Percentiles rank a stretch among this genome's conserved stretches.
These are phyloP conservation scores for Metacarcinus magister DNA, from an alignment of 2,888 invertebrate genomes.

Conservation along the genomic window DNA sequence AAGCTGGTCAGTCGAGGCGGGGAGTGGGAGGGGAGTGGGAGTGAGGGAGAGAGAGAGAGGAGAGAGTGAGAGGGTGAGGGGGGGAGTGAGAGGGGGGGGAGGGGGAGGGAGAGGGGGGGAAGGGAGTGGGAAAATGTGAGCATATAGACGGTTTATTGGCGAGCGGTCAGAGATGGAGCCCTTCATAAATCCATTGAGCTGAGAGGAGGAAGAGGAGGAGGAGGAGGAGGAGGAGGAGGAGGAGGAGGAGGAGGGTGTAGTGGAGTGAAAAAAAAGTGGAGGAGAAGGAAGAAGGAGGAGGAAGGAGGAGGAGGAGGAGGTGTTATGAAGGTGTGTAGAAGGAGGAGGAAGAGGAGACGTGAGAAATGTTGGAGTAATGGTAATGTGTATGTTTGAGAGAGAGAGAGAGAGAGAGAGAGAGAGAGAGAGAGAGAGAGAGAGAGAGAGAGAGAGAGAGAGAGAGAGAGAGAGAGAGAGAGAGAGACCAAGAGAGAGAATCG, in stretches of 20 bases:
- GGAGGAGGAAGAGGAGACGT: not conserved
- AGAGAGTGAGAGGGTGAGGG: too few species aligned
- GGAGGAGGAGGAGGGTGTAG: not conserved
- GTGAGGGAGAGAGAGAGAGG: too few species aligned
- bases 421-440: not conserved
- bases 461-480: conserved; percentile 26
- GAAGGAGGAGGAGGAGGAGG: not conserved
- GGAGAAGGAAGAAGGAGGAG: not conserved
- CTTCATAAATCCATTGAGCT: conserved; percentile 73
- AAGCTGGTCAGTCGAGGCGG: conserved; percentile 77
- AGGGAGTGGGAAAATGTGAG: conserved; percentile 71
- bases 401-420: not conserved
- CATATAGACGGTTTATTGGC: conserved; percentile 75
- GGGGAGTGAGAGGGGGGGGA: too few species aligned
- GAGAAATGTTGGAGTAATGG: not conserved
- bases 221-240: not conserved
- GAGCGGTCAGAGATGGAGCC: not conserved
- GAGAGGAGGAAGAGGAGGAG: not conserved
- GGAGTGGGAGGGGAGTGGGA: too few species aligned
- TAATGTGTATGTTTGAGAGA: too few species aligned
- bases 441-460: not conserved
- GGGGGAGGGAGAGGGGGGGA: conserved; percentile 40
- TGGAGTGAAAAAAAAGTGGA: not conserved
- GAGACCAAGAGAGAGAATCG: not conserved
- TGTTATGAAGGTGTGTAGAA: not conserved